Evolutionary conservation across 2,113 vertebrate genomes (phyloP).

Genomic region (Stigmatopora argus): DNA sequence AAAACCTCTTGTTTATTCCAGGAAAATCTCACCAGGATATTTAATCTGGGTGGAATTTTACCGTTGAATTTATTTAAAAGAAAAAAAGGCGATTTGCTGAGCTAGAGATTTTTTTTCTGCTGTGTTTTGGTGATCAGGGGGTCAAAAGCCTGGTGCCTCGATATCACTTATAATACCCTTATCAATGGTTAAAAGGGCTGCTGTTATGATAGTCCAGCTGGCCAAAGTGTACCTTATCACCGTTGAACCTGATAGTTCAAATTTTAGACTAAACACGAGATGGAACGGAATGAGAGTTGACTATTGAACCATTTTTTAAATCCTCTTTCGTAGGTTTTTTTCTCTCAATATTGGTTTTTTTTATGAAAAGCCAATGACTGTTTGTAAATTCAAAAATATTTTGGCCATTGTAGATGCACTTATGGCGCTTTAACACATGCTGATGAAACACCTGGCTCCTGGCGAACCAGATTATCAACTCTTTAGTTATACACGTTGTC

Average conservation of each 20-base stretch:
- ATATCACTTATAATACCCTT: slow-evolving; percentile 50
- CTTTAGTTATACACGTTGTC: slow-evolving; percentile 40
- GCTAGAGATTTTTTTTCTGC: slow-evolving; percentile 18
- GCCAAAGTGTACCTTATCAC: slow-evolving; percentile 45
- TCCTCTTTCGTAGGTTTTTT: neutral
- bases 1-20: slow-evolving; percentile 52
- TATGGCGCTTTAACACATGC: neutral
- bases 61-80: no score
- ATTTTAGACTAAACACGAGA: slow-evolving; percentile 51
- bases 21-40: slow-evolving; percentile 46
- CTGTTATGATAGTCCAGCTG: slow-evolving; percentile 54
- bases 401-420: neutral
- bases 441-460: slow-evolving; percentile 18
- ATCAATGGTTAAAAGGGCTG: slow-evolving; percentile 52
- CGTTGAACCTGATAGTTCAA: slow-evolving; percentile 41
- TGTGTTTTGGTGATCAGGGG: slow-evolving; percentile 40
- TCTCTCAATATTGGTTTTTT: neutral
- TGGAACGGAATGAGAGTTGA: neutral
- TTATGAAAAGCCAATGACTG: neutral
- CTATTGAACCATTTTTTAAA: neutral
- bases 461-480: slow-evolving; percentile 30
- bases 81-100: slow-evolving; percentile 32
- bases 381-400: neutral
- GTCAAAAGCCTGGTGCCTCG: slow-evolving; percentile 60
- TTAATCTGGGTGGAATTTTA: slow-evolving; percentile 58